Percentiles rank a stretch among this genome's conserved stretches.
These are phyloP conservation scores for Dryobates pubescens DNA, from an alignment of 2,797 vertebrate genomes.

Conservation along the genomic window DNA sequence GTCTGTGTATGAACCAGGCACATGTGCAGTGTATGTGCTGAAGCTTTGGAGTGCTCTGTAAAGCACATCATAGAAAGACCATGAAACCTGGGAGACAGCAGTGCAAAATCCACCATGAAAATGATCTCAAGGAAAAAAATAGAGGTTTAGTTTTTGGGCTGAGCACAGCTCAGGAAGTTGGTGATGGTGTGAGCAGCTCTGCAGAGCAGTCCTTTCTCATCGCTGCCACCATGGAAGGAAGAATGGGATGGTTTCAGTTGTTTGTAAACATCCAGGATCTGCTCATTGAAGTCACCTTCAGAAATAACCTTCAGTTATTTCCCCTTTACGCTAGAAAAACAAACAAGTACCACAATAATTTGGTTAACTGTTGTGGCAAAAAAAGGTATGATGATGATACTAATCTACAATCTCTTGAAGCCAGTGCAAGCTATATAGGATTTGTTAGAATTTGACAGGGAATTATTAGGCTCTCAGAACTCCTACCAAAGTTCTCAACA, in stretches of 20 bases:
- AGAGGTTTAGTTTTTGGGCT: neutral
- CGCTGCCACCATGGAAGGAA: neutral
- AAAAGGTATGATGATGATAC: neutral
- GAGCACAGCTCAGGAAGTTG: neutral
- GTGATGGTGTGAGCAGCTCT: neutral
- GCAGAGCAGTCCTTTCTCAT: neutral
- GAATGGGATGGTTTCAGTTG: neutral
- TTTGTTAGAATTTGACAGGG: neutral
- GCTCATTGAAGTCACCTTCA: neutral
- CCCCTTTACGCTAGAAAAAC: neutral
- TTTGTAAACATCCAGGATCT: neutral
- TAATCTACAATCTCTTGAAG: neutral
- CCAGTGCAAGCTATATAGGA: neutral
- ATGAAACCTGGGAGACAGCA: neutral
- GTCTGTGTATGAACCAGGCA: neutral
- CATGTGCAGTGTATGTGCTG: neutral
- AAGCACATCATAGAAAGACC: neutral
- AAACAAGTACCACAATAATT: neutral
- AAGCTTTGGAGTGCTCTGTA: neutral
- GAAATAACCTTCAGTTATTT: neutral
- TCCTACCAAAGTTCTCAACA: neutral
- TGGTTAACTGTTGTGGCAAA: neutral
- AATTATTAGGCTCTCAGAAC: constrained; percentile 20
- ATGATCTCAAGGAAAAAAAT: neutral
- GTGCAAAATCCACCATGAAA: neutral